These are phyloP conservation scores for Probosciger aterrimus DNA, from an alignment of 2,113 vertebrate species.

Conservation along the genomic window DNA sequence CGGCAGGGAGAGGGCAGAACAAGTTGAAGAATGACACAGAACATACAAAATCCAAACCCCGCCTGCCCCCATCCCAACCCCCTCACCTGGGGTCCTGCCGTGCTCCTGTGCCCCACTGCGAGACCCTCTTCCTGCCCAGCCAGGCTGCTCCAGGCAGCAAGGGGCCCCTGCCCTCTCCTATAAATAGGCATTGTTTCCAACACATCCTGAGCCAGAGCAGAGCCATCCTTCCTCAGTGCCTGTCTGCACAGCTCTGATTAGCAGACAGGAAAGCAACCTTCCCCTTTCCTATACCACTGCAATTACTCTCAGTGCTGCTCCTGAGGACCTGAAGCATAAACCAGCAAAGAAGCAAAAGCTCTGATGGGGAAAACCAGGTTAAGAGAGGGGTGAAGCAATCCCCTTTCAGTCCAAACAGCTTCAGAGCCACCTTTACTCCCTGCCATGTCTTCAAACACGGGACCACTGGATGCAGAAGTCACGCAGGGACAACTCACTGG, in stretches of 20 bases:
- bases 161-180: constrained; percentile 8
- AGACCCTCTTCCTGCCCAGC: background rate
- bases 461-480: background rate
- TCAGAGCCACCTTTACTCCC: background rate
- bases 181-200: constrained; percentile 59
- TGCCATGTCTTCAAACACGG: background rate
- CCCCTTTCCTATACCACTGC: background rate
- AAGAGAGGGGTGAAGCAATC: background rate
- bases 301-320: background rate
- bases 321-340: background rate
- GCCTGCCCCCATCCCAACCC: background rate
- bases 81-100: background rate
- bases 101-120: background rate
- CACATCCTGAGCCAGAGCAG: constrained; percentile 65
- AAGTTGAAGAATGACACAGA: background rate
- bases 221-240: constrained; percentile 62
- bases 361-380: background rate
- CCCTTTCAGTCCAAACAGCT: background rate
- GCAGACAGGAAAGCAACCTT: constrained; percentile 55
- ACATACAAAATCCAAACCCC: background rate
- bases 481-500: background rate
- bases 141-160: background rate
- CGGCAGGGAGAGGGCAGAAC: background rate
- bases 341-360: background rate
- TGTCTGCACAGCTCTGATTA: constrained; percentile 54